phyloP scores from a whole-genome alignment of 2,113 vertebrate genomes.

The Cathartes aura region DNA sequence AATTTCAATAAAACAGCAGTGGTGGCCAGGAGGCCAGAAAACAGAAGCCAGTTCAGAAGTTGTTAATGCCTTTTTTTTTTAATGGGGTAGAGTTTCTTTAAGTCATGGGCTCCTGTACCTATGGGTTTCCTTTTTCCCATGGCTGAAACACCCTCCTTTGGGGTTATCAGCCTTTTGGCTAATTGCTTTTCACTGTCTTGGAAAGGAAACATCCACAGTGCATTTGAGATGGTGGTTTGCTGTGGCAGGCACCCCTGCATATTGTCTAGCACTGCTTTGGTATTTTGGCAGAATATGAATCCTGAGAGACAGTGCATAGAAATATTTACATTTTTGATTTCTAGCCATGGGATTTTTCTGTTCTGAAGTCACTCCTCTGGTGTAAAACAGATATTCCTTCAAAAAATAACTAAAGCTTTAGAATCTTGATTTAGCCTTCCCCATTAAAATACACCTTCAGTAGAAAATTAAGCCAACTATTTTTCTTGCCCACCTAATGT shows the following conservation, averaged over 20 bases:
- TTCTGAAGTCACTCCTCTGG: not conserved
- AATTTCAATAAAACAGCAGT: not conserved
- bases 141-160: not conserved
- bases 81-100: not conserved
- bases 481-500: not conserved
- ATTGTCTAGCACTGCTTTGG: not conserved
- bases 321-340: not conserved
- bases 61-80: not conserved
- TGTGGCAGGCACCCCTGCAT: not conserved
- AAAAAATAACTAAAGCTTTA: not conserved
- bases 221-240: not conserved
- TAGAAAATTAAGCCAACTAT: fast-evolving
- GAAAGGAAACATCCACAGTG: not conserved
- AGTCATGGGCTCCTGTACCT: not conserved
- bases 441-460: not conserved
- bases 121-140: not conserved
- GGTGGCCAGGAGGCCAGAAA: not conserved
- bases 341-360: not conserved
- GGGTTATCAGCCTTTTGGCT: not conserved
- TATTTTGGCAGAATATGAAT: not conserved
- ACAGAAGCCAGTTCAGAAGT: not conserved
- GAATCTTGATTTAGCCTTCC: not conserved
- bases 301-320: not conserved
- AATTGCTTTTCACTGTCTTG: not conserved
- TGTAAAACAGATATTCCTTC: not conserved